phyloP scores from a whole-genome alignment of 2,113 vertebrate species.

The Xenopus laevis region DNA sequence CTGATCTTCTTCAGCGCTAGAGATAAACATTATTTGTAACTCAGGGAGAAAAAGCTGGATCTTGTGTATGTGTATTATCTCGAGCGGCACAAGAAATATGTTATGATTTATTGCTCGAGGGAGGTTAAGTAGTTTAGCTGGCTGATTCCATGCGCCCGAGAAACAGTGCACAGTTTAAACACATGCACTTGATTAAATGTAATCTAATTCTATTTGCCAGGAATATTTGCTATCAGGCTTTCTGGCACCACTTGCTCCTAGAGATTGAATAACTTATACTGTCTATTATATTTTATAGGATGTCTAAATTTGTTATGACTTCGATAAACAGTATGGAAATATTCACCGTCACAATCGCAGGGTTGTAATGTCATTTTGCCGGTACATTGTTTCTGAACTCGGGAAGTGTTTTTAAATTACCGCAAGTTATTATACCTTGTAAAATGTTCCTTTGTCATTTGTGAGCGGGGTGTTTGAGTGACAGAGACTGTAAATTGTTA shows the following conservation, averaged over 20 bases:
- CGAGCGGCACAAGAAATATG: slow-evolving; percentile 1
- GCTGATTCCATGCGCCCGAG: neutral
- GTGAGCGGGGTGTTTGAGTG: too few species aligned
- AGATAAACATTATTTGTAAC: too few species aligned
- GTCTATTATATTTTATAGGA: slow-evolving; percentile 24
- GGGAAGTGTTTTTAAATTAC: neutral
- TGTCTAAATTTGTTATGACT: slow-evolving; percentile 31
- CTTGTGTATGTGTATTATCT: neutral
- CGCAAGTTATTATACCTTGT: too few species aligned
- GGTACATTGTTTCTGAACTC: neutral
- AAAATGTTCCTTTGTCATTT: too few species aligned
- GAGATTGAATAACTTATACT: slow-evolving; percentile 28
- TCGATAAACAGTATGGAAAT: slow-evolving; percentile 11
- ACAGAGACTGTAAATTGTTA: too few species aligned
- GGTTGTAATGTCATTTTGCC: slow-evolving; percentile 13
- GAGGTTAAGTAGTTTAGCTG: slow-evolving; percentile 23
- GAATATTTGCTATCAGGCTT: slow-evolving; percentile 35
- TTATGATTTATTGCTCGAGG: slow-evolving; percentile 26
- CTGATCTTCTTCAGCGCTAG: too few species aligned
- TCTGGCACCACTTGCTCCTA: slow-evolving; percentile 26
- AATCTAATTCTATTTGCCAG: slow-evolving; percentile 35
- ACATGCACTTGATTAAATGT: slow-evolving; percentile 41
- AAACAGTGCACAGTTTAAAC: slow-evolving; percentile 18
- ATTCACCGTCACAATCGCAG: neutral
- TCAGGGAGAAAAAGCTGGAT: neutral